These are phyloP conservation scores for Odocoileus virginianus DNA, from an alignment of 2,113 vertebrate genomes.

Conservation along the genomic window DNA sequence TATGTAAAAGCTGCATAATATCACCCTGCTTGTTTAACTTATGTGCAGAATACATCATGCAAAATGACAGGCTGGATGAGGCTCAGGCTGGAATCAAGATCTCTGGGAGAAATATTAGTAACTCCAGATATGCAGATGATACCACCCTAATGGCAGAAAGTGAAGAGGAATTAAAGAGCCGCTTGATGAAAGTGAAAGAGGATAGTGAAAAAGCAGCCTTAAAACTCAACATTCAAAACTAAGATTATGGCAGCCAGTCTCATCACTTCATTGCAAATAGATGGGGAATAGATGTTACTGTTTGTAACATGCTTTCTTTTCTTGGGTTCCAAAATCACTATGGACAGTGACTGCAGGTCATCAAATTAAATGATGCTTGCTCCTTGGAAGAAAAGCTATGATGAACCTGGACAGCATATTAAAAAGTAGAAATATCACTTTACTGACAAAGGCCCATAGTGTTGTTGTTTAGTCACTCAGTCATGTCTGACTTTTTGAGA, in stretches of 20 bases:
- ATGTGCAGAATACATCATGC: background rate
- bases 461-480: too few relatives aligned
- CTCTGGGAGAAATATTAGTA: background rate
- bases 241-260: background rate
- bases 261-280: background rate
- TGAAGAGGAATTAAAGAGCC: background rate
- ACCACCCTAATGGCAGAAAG: background rate
- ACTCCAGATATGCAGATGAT: background rate
- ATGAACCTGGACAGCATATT: too few relatives aligned
- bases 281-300: too few relatives aligned
- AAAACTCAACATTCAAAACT: background rate
- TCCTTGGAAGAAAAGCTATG: background rate
- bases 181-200: background rate
- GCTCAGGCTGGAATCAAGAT: background rate
- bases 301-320: background rate
- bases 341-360: background rate
- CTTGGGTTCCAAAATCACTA: background rate
- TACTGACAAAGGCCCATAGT: too few relatives aligned
- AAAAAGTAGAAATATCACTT: too few relatives aligned
- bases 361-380: background rate
- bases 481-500: too few relatives aligned
- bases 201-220: background rate
- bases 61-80: background rate
- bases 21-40: background rate
- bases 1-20: background rate